Evolutionary conservation across 2,113 vertebrate species (phyloP), one percentile per base, ranked within the genome.

Genomic region (Puma concolor): DNA sequence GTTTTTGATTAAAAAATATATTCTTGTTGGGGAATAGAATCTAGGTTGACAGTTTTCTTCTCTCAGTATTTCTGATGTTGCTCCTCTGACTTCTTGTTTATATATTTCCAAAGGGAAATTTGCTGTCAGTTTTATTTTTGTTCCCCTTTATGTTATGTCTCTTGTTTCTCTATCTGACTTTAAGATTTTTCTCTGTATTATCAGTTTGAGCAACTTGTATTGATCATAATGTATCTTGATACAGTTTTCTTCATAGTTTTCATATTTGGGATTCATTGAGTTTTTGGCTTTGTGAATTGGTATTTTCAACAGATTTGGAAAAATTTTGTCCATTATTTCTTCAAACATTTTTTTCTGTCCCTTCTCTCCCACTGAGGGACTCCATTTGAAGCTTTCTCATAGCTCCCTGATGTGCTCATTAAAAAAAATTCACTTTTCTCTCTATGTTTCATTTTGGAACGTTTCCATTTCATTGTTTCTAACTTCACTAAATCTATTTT

Each of bases 271-370:
- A 50, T 41, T 82, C 77, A 52, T 23, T 67, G 60, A 67, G 7
- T 80, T 91, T n/a, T 80, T 67, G 44, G 15, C 52, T 50, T 21
- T 82, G 12, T 38, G 44, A 81, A n/a, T 44, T 92, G 33, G 31
- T 50, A 72, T 83, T 96, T 96, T 93, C 41, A 79, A 60, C 44
- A 81, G n/a, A 60, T 29, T 94, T 90, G 50, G 11, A 86, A 90
- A 60, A 60, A n/a, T 23, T 29, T 79, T 74, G 27, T 74, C 4
- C 14, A 64, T 63, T 84, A 77, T 92, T 88, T 88, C 25, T 77
- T 88, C 17, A 79, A 60, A 44, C 52, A 29, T 79, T 71, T 50
- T 60, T 64, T 81, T 54, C 33, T 57, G 4, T 67, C 48, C 16
- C 2, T 38, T 69, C 27, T 21, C 21, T 3, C 17, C 27, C 33